These are phyloP conservation scores for Lamprologus speciosus DNA, from an alignment of 2,113 vertebrate genomes.

Conservation along the genomic window DNA sequence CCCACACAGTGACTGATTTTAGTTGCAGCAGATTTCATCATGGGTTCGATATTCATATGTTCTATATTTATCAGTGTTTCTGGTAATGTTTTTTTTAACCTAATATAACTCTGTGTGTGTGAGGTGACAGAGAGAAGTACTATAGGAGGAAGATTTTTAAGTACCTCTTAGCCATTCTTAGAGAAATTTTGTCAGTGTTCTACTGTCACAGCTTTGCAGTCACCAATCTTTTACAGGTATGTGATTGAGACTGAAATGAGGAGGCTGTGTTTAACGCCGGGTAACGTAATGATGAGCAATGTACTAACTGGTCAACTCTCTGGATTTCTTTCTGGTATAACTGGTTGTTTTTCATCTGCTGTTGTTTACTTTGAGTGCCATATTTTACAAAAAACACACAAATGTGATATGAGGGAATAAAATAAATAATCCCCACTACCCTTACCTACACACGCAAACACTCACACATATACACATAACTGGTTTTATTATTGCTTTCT, in stretches of 20 bases:
- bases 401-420: slow-evolving; percentile 38
- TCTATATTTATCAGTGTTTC: neutral
- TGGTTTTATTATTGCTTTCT: slow-evolving; percentile 46
- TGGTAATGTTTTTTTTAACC: neutral
- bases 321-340: neutral
- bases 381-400: slow-evolving; percentile 36
- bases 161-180: neutral
- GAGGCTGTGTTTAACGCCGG: neutral
- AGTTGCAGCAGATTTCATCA: slow-evolving; percentile 22
- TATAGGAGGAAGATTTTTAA: neutral
- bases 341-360: neutral
- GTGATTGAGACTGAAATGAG: neutral
- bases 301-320: neutral
- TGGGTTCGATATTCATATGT: slow-evolving; percentile 1
- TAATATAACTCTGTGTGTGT: neutral
- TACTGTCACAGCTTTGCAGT: neutral
- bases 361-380: slow-evolving; percentile 3
- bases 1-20: slow-evolving; percentile 5
- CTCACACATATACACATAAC: neutral
- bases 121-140: neutral
- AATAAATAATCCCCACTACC: neutral
- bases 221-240: neutral
- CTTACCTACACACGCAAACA: neutral
- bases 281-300: neutral
- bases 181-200: neutral